These are phyloP conservation scores for Phengaris arion DNA, from an alignment of 2,888 invertebrate genomes.

Conservation along the genomic window DNA sequence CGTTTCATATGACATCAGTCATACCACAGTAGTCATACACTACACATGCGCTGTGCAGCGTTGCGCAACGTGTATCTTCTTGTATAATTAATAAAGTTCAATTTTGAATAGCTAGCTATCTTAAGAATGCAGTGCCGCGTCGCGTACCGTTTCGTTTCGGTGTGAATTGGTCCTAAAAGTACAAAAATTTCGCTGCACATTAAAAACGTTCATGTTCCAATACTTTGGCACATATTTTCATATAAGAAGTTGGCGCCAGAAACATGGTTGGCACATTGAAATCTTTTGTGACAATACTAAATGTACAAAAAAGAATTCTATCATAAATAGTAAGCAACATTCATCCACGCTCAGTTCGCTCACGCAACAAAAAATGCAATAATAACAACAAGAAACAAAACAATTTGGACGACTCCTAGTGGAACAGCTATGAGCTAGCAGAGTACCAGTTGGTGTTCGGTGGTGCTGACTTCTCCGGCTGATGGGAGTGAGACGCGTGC, in stretches of 20 bases:
- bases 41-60: too few species aligned
- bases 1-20: too few species aligned
- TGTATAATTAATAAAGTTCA: too few species aligned
- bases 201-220: background rate
- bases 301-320: slow-evolving; percentile 21
- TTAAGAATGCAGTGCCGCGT: too few species aligned
- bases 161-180: background rate
- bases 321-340: slow-evolving; percentile 17
- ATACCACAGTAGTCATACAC: too few species aligned
- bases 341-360: background rate
- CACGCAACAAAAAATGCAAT: slow-evolving; percentile 24
- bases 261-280: slow-evolving; percentile 1
- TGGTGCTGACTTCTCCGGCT: slow-evolving; percentile 81
- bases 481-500: slow-evolving; percentile 68
- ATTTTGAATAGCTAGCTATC: too few species aligned
- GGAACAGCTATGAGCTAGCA: slow-evolving; percentile 84
- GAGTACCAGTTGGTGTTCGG: slow-evolving; percentile 89
- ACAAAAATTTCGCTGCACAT: background rate
- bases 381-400: slow-evolving; percentile 29
- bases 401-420: slow-evolving; percentile 38
- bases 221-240: background rate
- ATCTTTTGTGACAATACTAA: background rate
- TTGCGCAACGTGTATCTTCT: too few species aligned
- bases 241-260: background rate
- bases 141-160: too few species aligned